Evolutionary conservation across 1,140 invertebrate species (phyloP).

Genomic region (Bombus fervidus): DNA sequence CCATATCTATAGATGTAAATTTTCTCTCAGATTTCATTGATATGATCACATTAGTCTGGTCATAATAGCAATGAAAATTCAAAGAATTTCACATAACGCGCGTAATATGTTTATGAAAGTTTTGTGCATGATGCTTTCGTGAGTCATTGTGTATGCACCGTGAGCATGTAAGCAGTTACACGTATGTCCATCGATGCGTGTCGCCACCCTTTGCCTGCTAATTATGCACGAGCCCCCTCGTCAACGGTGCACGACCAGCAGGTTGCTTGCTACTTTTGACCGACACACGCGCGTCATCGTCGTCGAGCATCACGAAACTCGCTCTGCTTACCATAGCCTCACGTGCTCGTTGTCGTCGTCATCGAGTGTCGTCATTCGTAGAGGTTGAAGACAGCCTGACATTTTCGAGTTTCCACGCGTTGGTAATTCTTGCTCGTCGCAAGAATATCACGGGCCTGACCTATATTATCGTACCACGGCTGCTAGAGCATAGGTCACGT

Average conservation of each 20-base stretch:
- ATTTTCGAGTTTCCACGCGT: slow-evolving; percentile 1
- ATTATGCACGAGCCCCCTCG: slow-evolving; percentile 43
- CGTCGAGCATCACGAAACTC: slow-evolving; percentile 16
- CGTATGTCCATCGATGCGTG: slow-evolving; percentile 14
- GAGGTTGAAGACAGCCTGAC: neutral
- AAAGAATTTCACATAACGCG: too few species aligned
- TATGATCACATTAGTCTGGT: too few species aligned
- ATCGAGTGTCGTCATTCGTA: slow-evolving; percentile 13
- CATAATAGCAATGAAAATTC: too few species aligned
- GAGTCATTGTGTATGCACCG: neutral
- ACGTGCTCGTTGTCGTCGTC: slow-evolving; percentile 8
- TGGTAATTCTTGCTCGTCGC: slow-evolving; percentile 1
- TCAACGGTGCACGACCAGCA: neutral
- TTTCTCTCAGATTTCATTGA: too few species aligned
- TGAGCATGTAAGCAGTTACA: neutral
- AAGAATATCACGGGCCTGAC: neutral
- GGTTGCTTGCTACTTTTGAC: slow-evolving; percentile 43
- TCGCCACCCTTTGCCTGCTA: slow-evolving; percentile 26
- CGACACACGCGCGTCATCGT: slow-evolving; percentile 16
- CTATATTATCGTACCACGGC: neutral
- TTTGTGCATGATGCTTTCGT: neutral
- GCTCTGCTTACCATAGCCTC: neutral
- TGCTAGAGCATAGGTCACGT: neutral
- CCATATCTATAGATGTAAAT: too few species aligned
- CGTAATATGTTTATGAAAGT: too few species aligned